Percentiles rank a stretch among this genome's conserved stretches.
These are phyloP conservation scores for Puma concolor DNA, from an alignment of 2,113 vertebrate genomes.

Conservation along the genomic window DNA sequence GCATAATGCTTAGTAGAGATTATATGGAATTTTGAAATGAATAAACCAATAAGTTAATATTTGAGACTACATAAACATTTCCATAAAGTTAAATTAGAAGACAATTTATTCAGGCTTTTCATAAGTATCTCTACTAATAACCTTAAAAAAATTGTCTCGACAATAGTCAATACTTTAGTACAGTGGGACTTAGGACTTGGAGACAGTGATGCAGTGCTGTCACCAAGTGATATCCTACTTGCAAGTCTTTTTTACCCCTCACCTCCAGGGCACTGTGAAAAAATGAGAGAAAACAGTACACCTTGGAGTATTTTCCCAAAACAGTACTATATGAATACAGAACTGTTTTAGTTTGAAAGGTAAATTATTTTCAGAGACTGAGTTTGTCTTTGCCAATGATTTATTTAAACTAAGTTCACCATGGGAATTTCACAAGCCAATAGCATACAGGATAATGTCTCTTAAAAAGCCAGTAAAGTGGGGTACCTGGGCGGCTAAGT, in stretches of 20 bases:
- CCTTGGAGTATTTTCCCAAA: background rate
- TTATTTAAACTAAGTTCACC: background rate
- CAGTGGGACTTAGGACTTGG: rapidly evolving
- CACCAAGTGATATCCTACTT: background rate
- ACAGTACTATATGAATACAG: background rate
- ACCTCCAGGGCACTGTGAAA: background rate
- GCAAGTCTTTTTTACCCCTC: background rate
- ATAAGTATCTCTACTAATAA: background rate
- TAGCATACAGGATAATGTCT: background rate
- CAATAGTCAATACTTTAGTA: background rate
- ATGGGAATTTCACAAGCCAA: background rate
- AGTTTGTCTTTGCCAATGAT: background rate
- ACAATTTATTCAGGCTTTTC: background rate
- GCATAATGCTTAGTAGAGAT: background rate
- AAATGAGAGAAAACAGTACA: background rate
- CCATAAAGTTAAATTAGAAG: background rate
- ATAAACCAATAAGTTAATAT: background rate
- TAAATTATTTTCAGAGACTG: background rate
- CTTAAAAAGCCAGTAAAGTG: background rate
- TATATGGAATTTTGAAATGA: background rate
- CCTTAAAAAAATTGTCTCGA: background rate
- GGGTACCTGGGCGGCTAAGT: too few species aligned
- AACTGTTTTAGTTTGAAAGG: background rate
- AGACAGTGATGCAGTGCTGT: rapidly evolving
- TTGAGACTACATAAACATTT: background rate